These are phyloP conservation scores for Haemorhous mexicanus DNA, from an alignment of 2,113 vertebrate species.

Conservation along the genomic window DNA sequence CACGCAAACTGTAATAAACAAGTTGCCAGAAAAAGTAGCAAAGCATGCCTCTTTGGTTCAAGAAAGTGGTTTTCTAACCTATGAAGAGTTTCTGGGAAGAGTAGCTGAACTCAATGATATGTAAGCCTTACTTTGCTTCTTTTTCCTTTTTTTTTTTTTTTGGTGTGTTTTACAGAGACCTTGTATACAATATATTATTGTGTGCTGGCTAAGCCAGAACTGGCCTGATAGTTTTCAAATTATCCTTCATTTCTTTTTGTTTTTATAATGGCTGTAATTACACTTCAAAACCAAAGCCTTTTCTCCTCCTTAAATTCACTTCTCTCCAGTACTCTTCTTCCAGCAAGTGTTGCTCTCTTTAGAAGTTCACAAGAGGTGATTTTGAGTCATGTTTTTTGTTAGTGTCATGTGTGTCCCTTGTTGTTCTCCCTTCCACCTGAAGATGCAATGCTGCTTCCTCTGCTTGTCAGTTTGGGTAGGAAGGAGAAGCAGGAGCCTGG, in stretches of 20 bases:
- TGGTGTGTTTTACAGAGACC: not conserved
- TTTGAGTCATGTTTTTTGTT: not conserved
- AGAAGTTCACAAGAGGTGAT: not conserved
- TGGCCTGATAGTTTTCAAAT: not conserved
- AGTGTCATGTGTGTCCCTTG: not conserved
- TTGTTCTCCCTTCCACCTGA: not conserved
- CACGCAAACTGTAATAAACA: constrained; percentile 84
- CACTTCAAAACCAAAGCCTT: not conserved
- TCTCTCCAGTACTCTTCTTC: not conserved
- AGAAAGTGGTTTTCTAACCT: constrained; percentile 92
- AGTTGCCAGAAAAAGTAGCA: constrained; percentile 93
- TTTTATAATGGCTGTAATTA: not conserved
- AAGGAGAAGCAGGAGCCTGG: not conserved
- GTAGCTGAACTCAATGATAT: constrained; percentile 95
- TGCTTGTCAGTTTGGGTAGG: not conserved
- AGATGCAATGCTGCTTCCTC: not conserved
- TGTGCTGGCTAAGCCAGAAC: not conserved
- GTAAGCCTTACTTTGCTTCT: constrained; percentile 77
- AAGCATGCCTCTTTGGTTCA: constrained; percentile 88
- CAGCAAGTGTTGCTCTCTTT: not conserved
- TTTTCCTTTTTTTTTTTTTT: not conserved
- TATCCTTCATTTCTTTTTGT: not conserved
- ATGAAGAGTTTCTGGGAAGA: constrained; percentile 97
- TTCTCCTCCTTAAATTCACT: not conserved
- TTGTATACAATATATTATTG: not conserved